phyloP scores from a whole-genome alignment of 2,113 vertebrate species.

The Scartelaos histophorus region DNA sequence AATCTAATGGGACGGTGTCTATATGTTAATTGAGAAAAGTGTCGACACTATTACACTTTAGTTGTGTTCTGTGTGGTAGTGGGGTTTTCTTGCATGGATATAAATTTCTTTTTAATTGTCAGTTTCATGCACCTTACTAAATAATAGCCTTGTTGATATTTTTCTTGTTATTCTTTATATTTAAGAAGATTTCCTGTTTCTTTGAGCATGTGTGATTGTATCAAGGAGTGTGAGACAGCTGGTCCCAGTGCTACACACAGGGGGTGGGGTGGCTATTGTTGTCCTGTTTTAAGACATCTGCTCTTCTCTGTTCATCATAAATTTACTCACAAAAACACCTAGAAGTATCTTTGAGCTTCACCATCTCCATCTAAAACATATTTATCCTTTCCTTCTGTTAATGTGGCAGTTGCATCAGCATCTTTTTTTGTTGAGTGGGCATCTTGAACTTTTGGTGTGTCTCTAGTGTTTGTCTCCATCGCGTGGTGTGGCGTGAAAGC shows the following conservation, averaged over 20 bases:
- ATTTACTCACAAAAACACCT: background rate
- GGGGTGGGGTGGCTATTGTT: conserved; percentile 45
- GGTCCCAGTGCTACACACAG: conserved; percentile 44
- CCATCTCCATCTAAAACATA: background rate
- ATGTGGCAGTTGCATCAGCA: conserved; percentile 7
- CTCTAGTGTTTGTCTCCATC: conserved; percentile 50
- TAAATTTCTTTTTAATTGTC: background rate
- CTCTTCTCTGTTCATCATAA: conserved; percentile 43
- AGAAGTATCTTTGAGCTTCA: conserved; percentile 11
- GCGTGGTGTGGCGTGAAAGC: conserved; percentile 40
- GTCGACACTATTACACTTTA: background rate
- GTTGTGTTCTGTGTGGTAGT: too few relatives aligned
- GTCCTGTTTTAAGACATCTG: conserved; percentile 68
- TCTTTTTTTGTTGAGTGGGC: conserved; percentile 6
- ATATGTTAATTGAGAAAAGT: background rate
- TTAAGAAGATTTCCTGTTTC: background rate
- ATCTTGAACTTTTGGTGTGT: background rate
- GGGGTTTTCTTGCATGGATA: too few relatives aligned
- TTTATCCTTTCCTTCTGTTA: background rate
- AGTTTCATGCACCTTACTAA: too few relatives aligned
- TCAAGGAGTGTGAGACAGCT: conserved; percentile 59
- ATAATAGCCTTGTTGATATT: background rate
- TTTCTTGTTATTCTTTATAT: background rate
- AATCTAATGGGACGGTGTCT: too few relatives aligned
- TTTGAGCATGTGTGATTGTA: conserved; percentile 1